phyloP scores from a whole-genome alignment of 2,113 vertebrate genomes.

The Albula goreensis region DNA sequence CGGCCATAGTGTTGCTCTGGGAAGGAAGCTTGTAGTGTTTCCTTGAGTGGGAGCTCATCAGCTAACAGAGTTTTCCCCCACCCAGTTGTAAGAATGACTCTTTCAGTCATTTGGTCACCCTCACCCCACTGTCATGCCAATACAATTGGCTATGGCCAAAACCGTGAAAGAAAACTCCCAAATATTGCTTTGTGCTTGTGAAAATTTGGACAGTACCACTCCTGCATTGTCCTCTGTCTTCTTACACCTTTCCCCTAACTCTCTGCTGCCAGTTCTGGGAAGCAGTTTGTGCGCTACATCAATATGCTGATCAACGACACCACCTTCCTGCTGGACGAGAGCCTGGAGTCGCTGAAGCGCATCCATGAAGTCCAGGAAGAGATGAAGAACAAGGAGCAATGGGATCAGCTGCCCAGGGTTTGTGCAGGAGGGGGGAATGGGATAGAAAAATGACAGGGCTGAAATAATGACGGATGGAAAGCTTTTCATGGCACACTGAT shows the following conservation, averaged over 20 bases:
- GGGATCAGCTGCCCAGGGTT: constrained; percentile 94
- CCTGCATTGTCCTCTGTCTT: no score
- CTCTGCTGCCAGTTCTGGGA: constrained; percentile 80
- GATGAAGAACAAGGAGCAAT: constrained; percentile 98
- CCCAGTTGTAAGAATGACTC: background rate
- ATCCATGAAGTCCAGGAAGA: constrained; percentile 98
- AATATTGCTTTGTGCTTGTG: no score
- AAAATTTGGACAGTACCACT: no score
- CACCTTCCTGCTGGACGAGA: constrained; percentile 87
- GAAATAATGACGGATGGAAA: no score
- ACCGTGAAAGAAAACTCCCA: no score
- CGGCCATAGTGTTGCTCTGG: no score
- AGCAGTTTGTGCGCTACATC: constrained; percentile 99
- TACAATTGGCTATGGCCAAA: background rate
- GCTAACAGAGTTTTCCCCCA: background rate
- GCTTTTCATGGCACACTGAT: background rate
- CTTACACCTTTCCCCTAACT: no score
- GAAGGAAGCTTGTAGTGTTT: background rate
- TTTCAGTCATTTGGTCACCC: no score
- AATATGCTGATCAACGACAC: constrained; percentile 99
- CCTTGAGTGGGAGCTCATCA: background rate
- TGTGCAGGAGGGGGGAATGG: constrained; percentile 40
- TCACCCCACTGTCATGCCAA: background rate
- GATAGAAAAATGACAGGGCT: no score
- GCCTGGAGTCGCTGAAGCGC: constrained; percentile 95